Conservation (phyloP, 2,113 vertebrate species). For the Carassius auratus region DNA sequence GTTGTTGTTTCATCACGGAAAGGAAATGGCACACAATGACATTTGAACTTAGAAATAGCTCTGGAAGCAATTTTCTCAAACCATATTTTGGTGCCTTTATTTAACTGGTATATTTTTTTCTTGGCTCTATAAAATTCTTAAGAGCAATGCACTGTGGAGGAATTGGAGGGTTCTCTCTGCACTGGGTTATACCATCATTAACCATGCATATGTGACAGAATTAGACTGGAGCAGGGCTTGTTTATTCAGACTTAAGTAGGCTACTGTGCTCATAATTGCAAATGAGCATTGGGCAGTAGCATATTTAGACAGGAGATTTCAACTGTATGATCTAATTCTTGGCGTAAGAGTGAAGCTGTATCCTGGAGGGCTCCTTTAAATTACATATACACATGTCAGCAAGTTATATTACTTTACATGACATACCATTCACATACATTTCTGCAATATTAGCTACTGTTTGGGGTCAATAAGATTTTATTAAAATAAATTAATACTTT, state of each 20-base stretch:
- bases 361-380: slow-evolving; percentile 24
- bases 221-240: background rate
- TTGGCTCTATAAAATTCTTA: background rate
- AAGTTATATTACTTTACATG: slow-evolving; percentile 13
- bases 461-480: background rate
- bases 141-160: background rate
- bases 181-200: background rate
- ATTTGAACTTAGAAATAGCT: slow-evolving; percentile 20
- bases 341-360: slow-evolving; percentile 19
- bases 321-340: slow-evolving; percentile 39
- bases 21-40: slow-evolving; percentile 13
- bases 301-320: slow-evolving; percentile 45
- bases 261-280: slow-evolving; percentile 36
- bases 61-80: slow-evolving; percentile 4
- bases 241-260: slow-evolving; percentile 28
- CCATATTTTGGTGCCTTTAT: background rate
- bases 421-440: background rate
- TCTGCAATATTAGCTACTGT: background rate
- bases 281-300: slow-evolving; percentile 19
- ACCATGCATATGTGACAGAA: slow-evolving; percentile 23
- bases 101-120: background rate
- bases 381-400: slow-evolving; percentile 9
- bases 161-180: background rate
- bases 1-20: background rate
- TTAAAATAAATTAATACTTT: background rate